Percentiles rank a stretch among this genome's conserved stretches.
These are phyloP conservation scores for Enteromius mattozi DNA, from an alignment of 2,797 vertebrate species.

Conservation along the genomic window DNA sequence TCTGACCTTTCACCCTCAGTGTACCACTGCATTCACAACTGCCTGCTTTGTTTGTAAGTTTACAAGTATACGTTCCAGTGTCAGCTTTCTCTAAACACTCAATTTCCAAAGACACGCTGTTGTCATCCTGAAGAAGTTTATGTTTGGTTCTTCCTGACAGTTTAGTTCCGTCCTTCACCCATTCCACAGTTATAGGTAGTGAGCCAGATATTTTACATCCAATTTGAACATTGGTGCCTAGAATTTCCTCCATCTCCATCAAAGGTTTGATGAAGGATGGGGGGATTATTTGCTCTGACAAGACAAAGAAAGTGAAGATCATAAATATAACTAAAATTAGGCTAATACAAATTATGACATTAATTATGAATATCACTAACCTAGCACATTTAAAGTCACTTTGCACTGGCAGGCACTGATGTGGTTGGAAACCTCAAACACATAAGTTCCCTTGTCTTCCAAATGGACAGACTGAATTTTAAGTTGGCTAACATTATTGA, in stretches of 20 bases:
- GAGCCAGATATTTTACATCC: constrained; percentile 95
- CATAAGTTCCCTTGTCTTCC: constrained; percentile 90
- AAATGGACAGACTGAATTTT: constrained; percentile 89
- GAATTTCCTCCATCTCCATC: constrained; percentile 86
- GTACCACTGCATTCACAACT: constrained; percentile 86
- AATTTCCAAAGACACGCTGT: constrained; percentile 86
- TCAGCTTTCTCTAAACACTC: constrained; percentile 88
- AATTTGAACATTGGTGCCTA: constrained; percentile 90
- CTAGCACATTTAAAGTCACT: constrained; percentile 88
- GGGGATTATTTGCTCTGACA: constrained; percentile 92
- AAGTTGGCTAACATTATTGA: constrained; percentile 91
- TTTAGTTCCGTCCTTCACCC: constrained; percentile 91
- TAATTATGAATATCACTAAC: constrained; percentile 79
- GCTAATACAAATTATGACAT: background rate
- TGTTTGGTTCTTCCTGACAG: constrained; percentile 89
- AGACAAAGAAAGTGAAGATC: constrained; percentile 50
- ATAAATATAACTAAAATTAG: constrained; percentile 19
- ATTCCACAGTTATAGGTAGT: constrained; percentile 91
- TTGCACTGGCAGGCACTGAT: constrained; percentile 92
- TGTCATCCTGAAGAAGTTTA: constrained; percentile 90
- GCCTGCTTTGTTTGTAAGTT: constrained; percentile 90
- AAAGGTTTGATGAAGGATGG: constrained; percentile 94
- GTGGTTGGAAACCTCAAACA: constrained; percentile 93
- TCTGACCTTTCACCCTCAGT: constrained; percentile 81
- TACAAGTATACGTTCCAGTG: constrained; percentile 90